phyloP scores from a whole-genome alignment of 2,888 invertebrate genomes.

The Drosophila sordidula region DNA sequence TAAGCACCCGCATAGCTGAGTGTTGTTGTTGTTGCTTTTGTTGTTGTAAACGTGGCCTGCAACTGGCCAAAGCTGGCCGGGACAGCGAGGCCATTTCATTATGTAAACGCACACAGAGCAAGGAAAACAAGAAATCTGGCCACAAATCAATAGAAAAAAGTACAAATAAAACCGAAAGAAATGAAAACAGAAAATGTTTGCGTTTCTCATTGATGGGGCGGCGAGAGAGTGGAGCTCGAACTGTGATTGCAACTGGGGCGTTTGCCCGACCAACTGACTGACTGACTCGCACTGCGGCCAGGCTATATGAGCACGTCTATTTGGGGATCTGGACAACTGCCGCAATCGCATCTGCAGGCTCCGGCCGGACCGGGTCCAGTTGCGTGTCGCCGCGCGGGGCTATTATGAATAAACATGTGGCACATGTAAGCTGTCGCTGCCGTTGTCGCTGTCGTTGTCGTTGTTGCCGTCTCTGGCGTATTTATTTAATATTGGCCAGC shows the following conservation, averaged over 20 bases:
- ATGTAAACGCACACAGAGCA: constrained; percentile 68
- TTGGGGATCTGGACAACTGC: constrained; percentile 36
- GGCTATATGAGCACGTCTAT: constrained; percentile 33
- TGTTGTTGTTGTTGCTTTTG: not conserved
- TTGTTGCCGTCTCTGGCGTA: constrained; percentile 10
- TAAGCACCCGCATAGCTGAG: constrained; percentile 73
- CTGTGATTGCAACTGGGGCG: constrained; percentile 20
- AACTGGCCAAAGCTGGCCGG: constrained; percentile 36
- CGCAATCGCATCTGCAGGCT: constrained; percentile 22
- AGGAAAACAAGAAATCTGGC: constrained; percentile 80
- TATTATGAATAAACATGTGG: constrained; percentile 75
- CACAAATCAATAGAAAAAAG: constrained; percentile 76
- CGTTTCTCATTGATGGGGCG: constrained; percentile 59
- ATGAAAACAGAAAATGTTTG: constrained; percentile 39
- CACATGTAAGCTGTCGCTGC: constrained; percentile 58
- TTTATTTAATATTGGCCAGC: constrained; percentile 53
- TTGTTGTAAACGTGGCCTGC: constrained; percentile 37
- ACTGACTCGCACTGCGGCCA: not conserved
- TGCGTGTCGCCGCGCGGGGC: constrained; percentile 45
- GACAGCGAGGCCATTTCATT: constrained; percentile 71
- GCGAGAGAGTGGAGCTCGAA: constrained; percentile 24
- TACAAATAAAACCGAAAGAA: not conserved
- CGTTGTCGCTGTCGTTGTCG: not conserved
- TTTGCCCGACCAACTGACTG: constrained; percentile 40
- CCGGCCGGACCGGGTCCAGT: constrained; percentile 28